phyloP scores from a whole-genome alignment of 2,888 invertebrate species.

The Falcaria lacertinaria region DNA sequence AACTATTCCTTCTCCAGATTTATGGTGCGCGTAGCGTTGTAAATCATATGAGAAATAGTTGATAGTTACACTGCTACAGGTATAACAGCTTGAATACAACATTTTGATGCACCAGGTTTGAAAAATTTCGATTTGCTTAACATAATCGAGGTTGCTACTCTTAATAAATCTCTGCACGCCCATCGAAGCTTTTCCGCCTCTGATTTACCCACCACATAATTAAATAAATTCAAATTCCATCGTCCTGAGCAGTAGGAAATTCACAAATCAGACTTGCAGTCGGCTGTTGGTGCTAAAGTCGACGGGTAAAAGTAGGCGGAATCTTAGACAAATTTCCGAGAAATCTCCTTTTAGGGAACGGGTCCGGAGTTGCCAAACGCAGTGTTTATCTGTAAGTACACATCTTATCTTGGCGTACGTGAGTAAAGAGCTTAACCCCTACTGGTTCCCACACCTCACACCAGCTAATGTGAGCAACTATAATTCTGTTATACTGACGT shows the following conservation, averaged over 20 bases:
- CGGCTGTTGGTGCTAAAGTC: background rate
- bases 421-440: background rate
- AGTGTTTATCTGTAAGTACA: background rate
- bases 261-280: background rate
- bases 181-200: constrained; percentile 7
- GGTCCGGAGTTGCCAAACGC: background rate
- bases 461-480: constrained; percentile 12
- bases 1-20: too few species aligned
- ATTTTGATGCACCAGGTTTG: too few species aligned
- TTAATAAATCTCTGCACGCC: constrained; percentile 7
- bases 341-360: background rate
- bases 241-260: constrained; percentile 8
- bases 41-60: too few species aligned
- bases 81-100: too few species aligned
- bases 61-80: too few species aligned
- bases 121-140: too few species aligned
- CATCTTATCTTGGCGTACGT: too few species aligned
- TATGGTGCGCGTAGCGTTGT: too few species aligned
- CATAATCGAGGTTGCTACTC: background rate
- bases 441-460: constrained; percentile 14
- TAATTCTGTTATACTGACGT: constrained; percentile 28
- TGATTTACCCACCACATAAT: constrained; percentile 14
- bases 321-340: background rate
- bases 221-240: constrained; percentile 14
- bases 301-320: background rate